These are phyloP conservation scores for Spilogale gracilis DNA, from an alignment of 2,113 vertebrate species.

Conservation along the genomic window DNA sequence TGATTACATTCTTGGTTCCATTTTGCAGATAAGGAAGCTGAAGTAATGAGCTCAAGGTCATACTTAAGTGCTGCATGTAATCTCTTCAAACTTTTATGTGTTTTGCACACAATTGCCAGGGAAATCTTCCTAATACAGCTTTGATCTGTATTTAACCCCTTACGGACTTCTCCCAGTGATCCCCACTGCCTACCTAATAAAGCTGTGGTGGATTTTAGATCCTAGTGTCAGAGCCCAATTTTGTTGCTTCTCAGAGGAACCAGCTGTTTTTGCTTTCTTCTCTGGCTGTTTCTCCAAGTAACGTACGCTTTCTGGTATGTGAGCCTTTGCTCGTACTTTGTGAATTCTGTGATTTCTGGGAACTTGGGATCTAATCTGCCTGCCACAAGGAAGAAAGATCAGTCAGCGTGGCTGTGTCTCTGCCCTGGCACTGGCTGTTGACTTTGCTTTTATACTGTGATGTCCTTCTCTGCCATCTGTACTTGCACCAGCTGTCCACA, in stretches of 20 bases:
- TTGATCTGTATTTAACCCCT: background rate
- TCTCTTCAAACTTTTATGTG: background rate
- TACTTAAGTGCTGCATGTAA: background rate
- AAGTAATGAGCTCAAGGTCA: background rate
- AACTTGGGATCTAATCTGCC: background rate
- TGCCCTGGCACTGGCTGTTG: background rate
- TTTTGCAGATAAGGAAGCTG: background rate
- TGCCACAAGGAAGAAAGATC: background rate
- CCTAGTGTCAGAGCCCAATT: background rate
- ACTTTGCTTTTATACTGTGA: background rate
- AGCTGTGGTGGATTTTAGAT: background rate
- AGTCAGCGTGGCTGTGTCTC: background rate
- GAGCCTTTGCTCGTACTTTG: background rate
- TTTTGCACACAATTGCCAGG: background rate
- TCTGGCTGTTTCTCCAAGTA: background rate
- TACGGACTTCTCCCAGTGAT: background rate
- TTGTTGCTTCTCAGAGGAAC: background rate
- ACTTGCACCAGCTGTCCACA: background rate
- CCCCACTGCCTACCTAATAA: background rate
- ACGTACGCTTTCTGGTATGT: background rate
- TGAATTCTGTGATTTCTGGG: background rate
- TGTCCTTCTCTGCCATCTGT: background rate
- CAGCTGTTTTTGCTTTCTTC: background rate
- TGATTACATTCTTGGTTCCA: background rate
- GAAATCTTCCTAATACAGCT: background rate